Base-by-base conservation (phyloP, 1,140 invertebrate species). In the Stegodyphus mimosarum region DNA sequence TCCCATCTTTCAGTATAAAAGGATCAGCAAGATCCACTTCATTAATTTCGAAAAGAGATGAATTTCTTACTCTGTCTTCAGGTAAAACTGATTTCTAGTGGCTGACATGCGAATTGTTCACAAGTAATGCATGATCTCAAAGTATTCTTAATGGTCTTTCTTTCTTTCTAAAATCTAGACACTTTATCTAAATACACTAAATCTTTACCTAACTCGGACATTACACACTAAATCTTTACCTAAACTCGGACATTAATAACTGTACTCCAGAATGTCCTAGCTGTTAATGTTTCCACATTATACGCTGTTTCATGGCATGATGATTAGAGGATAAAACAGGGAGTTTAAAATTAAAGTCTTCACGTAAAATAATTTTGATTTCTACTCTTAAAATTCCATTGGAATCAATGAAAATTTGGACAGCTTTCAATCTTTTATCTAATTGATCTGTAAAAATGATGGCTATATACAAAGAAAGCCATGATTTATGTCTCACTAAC, bases 351-450 rank as follows among this genome's bases (percentile, higher is more conserved):
- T 76, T n/a, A 6, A 17, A 33, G 11, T 49, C 18, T 10, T 17
- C 49, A 6, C 53, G 5, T 6, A 11, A 11, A 18, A 49, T 48
- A 50, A 76, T 50, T 15, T 64, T 63, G 7, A 9, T 64, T 64
- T 76, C 49, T 48, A 76, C 17, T 66, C 74, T 63, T 49, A 76
- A 9, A 9, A 76, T 5, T 48, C 74, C 74, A 48, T 76, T 13
- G 5, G 9, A 15, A 73, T 73, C 71, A 7, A 52, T 15, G 10
- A 52, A 15, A 11, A 17, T 73, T 5, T 73, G 5, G 6, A 73
- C 11, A 73, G 17, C 18, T 18, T 73, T 53, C 5, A 73, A 15
- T 73, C 18, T 51, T 6, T 53, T 73, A 6, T 73, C 71, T 6
- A 9, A 17, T 52, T 49, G 49, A 52, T 7, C 48, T 33, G 18